Evolutionary conservation across 2,888 invertebrate genomes (phyloP).

Genomic region (Polyommatus iphigenia): DNA sequence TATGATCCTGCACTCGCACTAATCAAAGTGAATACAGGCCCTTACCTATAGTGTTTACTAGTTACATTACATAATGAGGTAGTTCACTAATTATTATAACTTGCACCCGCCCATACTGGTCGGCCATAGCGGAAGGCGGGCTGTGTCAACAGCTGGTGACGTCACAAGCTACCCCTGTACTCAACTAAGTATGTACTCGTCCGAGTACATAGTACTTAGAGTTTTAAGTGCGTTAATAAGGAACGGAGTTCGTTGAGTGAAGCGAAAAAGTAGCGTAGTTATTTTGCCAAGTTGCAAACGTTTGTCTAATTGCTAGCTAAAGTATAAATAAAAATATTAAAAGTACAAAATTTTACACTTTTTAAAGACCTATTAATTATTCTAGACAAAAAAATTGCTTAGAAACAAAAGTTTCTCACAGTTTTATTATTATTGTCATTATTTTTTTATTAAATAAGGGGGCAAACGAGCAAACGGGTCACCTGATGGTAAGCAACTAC

Average conservation of each 20-base stretch:
- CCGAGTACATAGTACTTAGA: background rate
- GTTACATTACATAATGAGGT: slow-evolving; percentile 10
- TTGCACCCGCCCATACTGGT: slow-evolving; percentile 21
- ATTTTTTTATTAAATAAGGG: no score
- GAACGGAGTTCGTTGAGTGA: background rate
- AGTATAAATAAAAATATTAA: no score
- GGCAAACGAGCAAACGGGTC: no score
- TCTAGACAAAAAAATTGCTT: no score
- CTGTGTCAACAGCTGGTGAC: slow-evolving; percentile 71
- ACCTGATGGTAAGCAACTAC: no score
- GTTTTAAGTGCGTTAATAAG: background rate
- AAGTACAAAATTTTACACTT: no score
- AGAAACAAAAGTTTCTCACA: no score
- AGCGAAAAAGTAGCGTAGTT: background rate
- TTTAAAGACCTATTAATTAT: no score
- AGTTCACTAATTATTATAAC: slow-evolving; percentile 37
- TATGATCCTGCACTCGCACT: no score
- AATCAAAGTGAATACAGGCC: no score
- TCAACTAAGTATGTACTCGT: slow-evolving; percentile 3
- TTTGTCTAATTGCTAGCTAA: background rate
- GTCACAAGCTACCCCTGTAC: slow-evolving; percentile 61
- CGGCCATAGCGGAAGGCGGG: slow-evolving; percentile 60
- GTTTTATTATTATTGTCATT: no score
- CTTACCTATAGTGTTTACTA: background rate
- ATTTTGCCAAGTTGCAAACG: background rate